Base-by-base conservation (phyloP, 2,888 invertebrate species). In the Spodoptera littoralis region DNA sequence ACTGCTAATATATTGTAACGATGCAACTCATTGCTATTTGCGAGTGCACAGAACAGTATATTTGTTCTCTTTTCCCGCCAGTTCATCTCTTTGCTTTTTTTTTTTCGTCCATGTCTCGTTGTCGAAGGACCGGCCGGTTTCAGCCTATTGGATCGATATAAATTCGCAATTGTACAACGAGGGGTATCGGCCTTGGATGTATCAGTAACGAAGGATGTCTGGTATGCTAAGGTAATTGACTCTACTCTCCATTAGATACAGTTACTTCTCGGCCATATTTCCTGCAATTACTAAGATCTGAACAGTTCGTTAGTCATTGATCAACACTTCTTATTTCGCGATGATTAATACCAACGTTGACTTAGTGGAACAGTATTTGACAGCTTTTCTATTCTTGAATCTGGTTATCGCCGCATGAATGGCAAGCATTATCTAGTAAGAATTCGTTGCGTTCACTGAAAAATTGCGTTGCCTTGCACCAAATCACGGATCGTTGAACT, bases 101-200 rank as follows among this genome's bases (percentile, higher is more conserved):
- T 18, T 2, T 18, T 18, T 45, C n/a, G 60, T 63, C 71, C 58
- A 50, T 48, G 55, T 57, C 43, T 22, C 36, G 22, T 18, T 18
- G 18, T 45, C 59, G 44, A 48, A 53, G 60, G 27, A 54, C 41
- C 45, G 53, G 36, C 48, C 56, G 59, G 56, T 54, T 67, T 64
- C 61, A 64, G 67, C 61, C 63, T 67, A 70, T 65, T 65, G 65
- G 62, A 64, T 63, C 63, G 61, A 60, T 75, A 69, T 63, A 64
- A 62, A 72, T 73, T 73, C 56, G 53, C 69, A 65, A 61, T 77
- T 75, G 76, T 73, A 60, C 54, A 53, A 18, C 53, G 48, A 30
- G 50, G 18, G 22, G 11, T 45, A 61, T n/a, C 48, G 50, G 48
- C 74, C 61, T 60, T 73, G 65, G 12, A 18, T 60, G 53, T 44